A percentile compares a stretch with the other conserved stretches of the same genome.
Conservation (phyloP, 2,888 invertebrate species). For the Pollenia angustigena region DNA sequence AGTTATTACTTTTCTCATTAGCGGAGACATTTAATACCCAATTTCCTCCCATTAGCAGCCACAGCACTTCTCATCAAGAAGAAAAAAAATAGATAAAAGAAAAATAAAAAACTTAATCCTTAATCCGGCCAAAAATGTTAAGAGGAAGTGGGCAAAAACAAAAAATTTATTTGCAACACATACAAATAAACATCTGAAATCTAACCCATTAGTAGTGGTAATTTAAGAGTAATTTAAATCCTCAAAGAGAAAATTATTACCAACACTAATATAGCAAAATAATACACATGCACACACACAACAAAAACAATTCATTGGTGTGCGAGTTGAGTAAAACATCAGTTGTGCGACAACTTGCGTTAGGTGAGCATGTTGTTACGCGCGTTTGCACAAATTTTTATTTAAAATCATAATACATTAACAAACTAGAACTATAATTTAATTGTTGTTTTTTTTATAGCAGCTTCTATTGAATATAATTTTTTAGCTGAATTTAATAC, state of each 20-base stretch:
- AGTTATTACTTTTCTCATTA: not conserved
- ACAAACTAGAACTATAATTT: constrained; percentile 40
- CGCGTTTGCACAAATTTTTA: constrained; percentile 78
- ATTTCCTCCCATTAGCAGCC: constrained; percentile 41
- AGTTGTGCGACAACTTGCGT: constrained; percentile 88
- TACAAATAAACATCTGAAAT: not conserved
- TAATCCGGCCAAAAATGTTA: constrained; percentile 58
- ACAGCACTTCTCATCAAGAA: constrained; percentile 31
- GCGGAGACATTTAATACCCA: constrained; percentile 29
- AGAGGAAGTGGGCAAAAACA: constrained; percentile 38
- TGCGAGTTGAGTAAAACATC: constrained; percentile 75
- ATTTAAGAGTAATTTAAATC: constrained; percentile 34
- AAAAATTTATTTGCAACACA: constrained; percentile 29
- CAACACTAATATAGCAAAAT: constrained; percentile 39
- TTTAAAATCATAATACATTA: constrained; percentile 16
- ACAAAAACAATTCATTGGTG: constrained; percentile 59
- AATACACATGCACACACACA: constrained; percentile 33
- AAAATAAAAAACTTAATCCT: constrained; percentile 61
- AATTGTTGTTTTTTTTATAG: constrained; percentile 25
- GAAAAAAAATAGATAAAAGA: not conserved
- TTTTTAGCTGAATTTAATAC: constrained; percentile 49
- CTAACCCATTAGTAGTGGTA: not conserved
- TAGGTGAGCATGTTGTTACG: constrained; percentile 85
- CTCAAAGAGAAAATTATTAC: constrained; percentile 37
- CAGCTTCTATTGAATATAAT: constrained; percentile 6